A percentile compares a stretch with the other conserved stretches of the same genome.
phyloP scores from a whole-genome alignment of 2,797 vertebrate species.

The Muscicapa striata region DNA sequence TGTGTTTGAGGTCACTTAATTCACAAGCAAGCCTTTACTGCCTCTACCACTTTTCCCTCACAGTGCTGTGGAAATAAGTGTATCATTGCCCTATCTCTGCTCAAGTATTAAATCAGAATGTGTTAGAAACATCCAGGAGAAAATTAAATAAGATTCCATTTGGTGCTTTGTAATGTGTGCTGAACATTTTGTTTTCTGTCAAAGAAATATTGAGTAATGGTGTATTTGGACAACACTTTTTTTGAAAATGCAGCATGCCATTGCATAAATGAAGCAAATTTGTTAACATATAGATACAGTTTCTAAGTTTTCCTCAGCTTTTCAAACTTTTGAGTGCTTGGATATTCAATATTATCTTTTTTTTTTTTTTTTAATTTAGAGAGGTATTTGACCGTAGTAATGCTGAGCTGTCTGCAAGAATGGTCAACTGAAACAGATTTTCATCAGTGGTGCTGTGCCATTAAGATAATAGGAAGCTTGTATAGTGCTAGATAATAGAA shows the following conservation, averaged over 20 bases:
- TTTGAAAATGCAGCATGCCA: not conserved
- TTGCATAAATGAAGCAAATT: not conserved
- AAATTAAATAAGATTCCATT: not conserved
- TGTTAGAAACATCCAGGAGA: not conserved
- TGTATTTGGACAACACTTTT: not conserved
- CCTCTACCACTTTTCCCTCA: not conserved
- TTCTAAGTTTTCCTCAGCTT: not conserved
- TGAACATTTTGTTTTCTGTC: not conserved
- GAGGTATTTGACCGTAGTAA: not conserved
- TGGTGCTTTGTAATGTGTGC: not conserved
- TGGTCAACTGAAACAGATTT: not conserved
- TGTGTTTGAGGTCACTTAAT: not conserved
- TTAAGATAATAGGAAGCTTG: not conserved
- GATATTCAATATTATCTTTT: not conserved
- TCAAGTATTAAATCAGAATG: not conserved
- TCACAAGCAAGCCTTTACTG: not conserved
- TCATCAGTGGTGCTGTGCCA: not conserved
- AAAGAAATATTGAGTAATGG: not conserved
- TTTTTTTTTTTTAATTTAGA: not conserved
- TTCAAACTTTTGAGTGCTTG: not conserved
- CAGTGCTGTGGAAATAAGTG: not conserved
- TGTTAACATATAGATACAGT: not conserved
- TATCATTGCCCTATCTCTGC: not conserved
- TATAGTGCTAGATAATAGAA: not conserved
- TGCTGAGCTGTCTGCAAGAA: not conserved